Percentiles rank a stretch among this genome's conserved stretches.
phyloP scores from a whole-genome alignment of 2,888 invertebrate species.

The Macaria notata region DNA sequence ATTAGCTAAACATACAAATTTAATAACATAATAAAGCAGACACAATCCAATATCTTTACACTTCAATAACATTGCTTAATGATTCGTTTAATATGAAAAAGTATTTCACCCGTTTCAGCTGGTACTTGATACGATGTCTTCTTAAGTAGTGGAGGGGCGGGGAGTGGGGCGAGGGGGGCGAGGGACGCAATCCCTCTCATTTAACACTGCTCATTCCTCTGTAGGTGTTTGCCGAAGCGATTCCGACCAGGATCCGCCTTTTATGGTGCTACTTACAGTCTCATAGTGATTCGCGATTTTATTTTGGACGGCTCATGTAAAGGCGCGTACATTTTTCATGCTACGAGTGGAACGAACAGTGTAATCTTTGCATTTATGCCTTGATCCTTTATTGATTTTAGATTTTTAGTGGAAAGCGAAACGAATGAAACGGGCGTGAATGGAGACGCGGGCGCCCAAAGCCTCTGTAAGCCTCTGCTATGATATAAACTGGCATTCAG shows the following conservation, averaged over 20 bases:
- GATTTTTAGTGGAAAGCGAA: constrained; percentile 80
- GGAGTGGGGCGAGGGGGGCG: constrained; percentile 38
- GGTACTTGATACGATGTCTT: constrained; percentile 54
- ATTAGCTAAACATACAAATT: too few relatives aligned
- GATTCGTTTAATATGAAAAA: constrained; percentile 60
- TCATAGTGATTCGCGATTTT: constrained; percentile 82
- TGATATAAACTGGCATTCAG: constrained; percentile 78
- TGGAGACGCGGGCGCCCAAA: constrained; percentile 76
- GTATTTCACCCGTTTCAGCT: constrained; percentile 62
- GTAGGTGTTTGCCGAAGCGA: constrained; percentile 82
- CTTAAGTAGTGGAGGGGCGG: constrained; percentile 53
- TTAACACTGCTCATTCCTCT: constrained; percentile 79
- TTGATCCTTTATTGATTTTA: constrained; percentile 83
- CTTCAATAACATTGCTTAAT: constrained; percentile 46
- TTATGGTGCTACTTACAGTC: constrained; percentile 78
- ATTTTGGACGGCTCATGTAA: constrained; percentile 79
- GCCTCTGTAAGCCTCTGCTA: constrained; percentile 74
- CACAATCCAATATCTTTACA: too few relatives aligned
- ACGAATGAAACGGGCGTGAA: constrained; percentile 78
- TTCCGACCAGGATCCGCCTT: constrained; percentile 74
- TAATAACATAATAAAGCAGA: too few relatives aligned
- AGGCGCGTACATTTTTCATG: constrained; percentile 78
- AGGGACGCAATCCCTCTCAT: constrained; percentile 76
- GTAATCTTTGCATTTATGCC: constrained; percentile 81
- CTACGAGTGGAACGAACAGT: constrained; percentile 69